A percentile compares a stretch with the other conserved stretches of the same genome.
Evolutionary conservation across 2,113 vertebrate genomes (phyloP).

Genomic region (Scytalopus superciliaris): DNA sequence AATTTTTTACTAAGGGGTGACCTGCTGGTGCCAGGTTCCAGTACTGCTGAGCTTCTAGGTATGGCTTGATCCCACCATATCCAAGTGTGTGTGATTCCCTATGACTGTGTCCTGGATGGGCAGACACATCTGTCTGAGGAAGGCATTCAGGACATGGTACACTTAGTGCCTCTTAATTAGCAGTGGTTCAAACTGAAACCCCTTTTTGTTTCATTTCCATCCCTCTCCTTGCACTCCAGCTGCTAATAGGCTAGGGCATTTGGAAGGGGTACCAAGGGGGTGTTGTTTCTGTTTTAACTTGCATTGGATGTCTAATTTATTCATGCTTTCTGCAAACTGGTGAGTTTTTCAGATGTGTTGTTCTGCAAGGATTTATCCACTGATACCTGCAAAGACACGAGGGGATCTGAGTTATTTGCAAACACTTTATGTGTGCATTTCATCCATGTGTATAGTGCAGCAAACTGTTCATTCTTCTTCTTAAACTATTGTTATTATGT

Average conservation of each 20-base stretch:
- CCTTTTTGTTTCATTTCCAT: background rate
- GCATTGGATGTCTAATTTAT: accelerated
- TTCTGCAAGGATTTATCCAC: background rate
- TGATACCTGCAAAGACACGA: background rate
- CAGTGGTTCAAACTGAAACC: accelerated
- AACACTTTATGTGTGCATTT: accelerated
- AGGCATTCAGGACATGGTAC: background rate
- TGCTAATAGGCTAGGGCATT: background rate
- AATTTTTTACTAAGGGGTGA: background rate
- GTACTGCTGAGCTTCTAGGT: background rate
- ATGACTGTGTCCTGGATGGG: background rate
- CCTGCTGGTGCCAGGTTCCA: background rate
- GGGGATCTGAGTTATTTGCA: background rate
- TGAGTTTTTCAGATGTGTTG: background rate
- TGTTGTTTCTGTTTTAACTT: background rate
- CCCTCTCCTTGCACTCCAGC: background rate
- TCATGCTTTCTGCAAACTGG: background rate
- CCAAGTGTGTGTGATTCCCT: background rate
- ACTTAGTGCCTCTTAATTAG: background rate
- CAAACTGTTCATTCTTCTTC: background rate
- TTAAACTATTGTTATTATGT: background rate
- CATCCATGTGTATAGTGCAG: background rate
- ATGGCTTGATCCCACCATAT: background rate
- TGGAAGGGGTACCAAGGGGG: background rate
- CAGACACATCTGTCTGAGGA: background rate